Base-by-base conservation (phyloP, 2,888 invertebrate species). In the Pycnomerus fuliginosus region DNA sequence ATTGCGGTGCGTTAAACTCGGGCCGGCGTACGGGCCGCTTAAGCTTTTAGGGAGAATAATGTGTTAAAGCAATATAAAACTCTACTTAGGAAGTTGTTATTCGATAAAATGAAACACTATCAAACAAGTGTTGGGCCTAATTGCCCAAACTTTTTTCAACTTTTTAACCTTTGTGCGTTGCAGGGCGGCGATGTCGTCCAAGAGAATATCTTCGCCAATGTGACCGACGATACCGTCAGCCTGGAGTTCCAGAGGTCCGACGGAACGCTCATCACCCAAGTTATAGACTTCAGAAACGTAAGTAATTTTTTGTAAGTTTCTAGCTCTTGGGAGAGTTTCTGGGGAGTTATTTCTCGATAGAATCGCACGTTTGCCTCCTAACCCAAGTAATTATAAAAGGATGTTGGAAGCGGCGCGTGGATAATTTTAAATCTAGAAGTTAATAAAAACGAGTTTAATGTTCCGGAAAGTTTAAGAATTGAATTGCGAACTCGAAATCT, bases 201-300 rank as follows among this genome's bases (percentile, higher is more conserved):
- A 68, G 94, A 96, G 76, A 91, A 85, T 58, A 94, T 96, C 67
- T 83, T 85, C 56, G 89, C 94, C 36, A 95, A 96, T 74, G 85
- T 91, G 50, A 87, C 86, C 20, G 91, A 92, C 61, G 94, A 96
- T 72, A 85, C 90, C 33, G 87, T 96, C 54, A 86, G 82, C 17
- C 75, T 96, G 62, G 91, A 94, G 70, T 94, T 93, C 68, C 85
- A 90, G 71, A 80, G 91, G 58, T 85, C 90, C 5, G 95, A 96
- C 70, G 95, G 95, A 36, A 91, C 94, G 8, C 80, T 89, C 55
- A 84, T 95, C 44, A 91, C 93, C 1, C 93, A 95, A 70, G 82
- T 96, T 49, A 89, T 96, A 48, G 95, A 96, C 74, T 95, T 95
- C 71, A 85, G 87, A 74, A 91, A 92, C 79, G 95, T 94, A 76